Conservation (phyloP, 2,797 vertebrate genomes). For the Crocidura indochinensis region DNA sequence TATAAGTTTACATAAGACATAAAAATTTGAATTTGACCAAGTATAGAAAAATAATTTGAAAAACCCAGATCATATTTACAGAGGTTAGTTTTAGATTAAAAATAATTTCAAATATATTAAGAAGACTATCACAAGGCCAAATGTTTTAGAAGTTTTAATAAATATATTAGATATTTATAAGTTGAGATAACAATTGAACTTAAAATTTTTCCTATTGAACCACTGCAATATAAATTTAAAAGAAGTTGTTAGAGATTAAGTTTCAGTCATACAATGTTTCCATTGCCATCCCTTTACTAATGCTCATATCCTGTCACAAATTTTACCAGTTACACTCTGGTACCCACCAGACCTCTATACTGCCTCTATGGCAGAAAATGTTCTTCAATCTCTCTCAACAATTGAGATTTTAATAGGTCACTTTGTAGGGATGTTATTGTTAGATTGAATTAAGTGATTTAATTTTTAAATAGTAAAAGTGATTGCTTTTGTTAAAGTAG, state of each 20-base stretch:
- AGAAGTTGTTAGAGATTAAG: not conserved
- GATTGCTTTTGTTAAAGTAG: too few species aligned
- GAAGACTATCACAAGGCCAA: not conserved
- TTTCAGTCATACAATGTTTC: not conserved
- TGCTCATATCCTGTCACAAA: too few species aligned
- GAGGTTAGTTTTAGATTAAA: too few species aligned
- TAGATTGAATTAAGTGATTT: too few species aligned
- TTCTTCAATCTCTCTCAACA: too few species aligned
- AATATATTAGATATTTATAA: not conserved
- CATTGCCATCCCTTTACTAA: too few species aligned
- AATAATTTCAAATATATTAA: not conserved
- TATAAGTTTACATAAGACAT: not conserved
- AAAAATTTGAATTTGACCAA: conserved; percentile 9
- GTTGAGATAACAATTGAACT: conserved; percentile 33
- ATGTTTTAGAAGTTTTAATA: conserved; percentile 18
- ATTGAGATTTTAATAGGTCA: too few species aligned
- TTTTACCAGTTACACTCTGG: too few species aligned
- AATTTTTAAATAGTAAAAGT: too few species aligned
- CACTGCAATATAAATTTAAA: not conserved
- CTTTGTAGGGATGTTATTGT: too few species aligned
- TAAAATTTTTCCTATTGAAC: not conserved
- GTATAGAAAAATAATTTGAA: conserved; percentile 20
- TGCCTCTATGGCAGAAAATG: too few species aligned
- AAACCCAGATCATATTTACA: not conserved
- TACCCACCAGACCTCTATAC: too few species aligned